Evolutionary conservation across 2,113 vertebrate genomes (phyloP).

Genomic region (Catharus bicknelli): DNA sequence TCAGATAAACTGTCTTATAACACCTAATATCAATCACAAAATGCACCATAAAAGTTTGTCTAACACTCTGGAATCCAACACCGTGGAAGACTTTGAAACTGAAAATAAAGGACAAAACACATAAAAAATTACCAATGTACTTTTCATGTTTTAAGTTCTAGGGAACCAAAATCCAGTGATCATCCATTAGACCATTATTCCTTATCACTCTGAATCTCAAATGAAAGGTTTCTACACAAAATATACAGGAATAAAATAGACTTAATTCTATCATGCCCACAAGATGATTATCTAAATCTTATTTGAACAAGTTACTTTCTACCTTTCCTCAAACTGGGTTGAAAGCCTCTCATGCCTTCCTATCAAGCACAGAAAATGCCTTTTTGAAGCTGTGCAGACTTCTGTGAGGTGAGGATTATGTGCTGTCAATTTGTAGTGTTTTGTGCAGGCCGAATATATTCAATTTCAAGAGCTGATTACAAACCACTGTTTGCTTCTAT

Average conservation of each 20-base stretch:
- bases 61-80: not conserved
- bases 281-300: not conserved
- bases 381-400: not conserved
- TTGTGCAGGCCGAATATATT: not conserved
- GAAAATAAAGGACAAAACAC: not conserved
- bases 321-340: not conserved
- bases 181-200: not conserved
- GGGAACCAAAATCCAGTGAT: not conserved
- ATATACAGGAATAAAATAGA: not conserved
- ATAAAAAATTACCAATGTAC: not conserved
- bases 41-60: not conserved
- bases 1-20: not conserved
- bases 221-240: not conserved
- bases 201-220: not conserved
- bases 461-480: not conserved
- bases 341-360: not conserved
- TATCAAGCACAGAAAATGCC: not conserved
- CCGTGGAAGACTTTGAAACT: not conserved
- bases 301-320: not conserved
- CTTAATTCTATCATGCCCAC: not conserved
- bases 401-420: not conserved
- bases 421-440: not conserved
- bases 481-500: not conserved
- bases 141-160: not conserved
- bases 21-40: not conserved